Base-by-base conservation (phyloP, 2,888 invertebrate species). In the Sminthurinus aureus region DNA sequence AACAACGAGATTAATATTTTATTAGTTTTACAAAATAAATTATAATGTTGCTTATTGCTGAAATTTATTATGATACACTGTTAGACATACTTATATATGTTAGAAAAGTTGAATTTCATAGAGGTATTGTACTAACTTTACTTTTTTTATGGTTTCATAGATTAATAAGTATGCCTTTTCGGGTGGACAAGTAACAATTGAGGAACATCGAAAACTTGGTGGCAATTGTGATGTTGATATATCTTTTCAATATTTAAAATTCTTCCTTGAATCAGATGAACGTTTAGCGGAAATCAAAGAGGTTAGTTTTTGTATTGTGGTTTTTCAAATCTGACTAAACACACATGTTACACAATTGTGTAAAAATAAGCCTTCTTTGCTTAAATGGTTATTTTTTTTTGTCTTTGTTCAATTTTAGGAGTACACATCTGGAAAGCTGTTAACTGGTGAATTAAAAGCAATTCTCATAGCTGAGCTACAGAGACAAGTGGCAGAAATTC, bases 201-300 rank as follows among this genome's bases (percentile, higher is more conserved):
- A 99, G 89, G 98, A 99, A 90, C 99, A 99, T 90, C 92, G 95
- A 84, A 91, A 92, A 88, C 91, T 94, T 51, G 99, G 99, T 24
- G 99, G 99, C n/a, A 94, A 99, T 91, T 97, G 98, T 87, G 95
- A 96, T 82, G 94, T 99, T 11, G 99, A 99, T 91, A 97, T 98
- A 83, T 94, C 98, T 0, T 99, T 93, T 92, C 98, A 99, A 90
- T 97, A 99, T 91, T 92, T 99, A 50, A 93, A 93, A 50, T 99
- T 98, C 91, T 99, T 99, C 92, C 90, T 98, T 84, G 98, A 98
- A 84, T 97, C 98, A 90, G 99, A 99, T 90, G 94, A 93, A 0
- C 93, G 93, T 89, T 91, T 99, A 85, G 95, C 95, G 87, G 91
- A 94, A 90, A 94, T 97, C 78, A 90, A 91, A 89, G 91, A 92